These are phyloP conservation scores for Pseudopleuronectes americanus DNA, from an alignment of 2,797 vertebrate species.

Conservation along the genomic window DNA sequence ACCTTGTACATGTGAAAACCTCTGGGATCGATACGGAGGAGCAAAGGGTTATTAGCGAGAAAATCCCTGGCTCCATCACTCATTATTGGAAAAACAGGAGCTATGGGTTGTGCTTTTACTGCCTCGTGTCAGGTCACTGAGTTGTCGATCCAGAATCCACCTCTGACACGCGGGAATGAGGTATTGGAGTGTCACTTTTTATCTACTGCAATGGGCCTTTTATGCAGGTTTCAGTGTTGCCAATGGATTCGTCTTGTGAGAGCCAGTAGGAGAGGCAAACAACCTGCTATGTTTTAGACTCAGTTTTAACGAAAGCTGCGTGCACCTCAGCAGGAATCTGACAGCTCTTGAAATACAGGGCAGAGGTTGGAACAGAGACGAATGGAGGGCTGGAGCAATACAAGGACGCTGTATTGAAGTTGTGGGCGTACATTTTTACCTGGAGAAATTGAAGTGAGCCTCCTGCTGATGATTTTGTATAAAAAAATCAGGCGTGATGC, in stretches of 20 bases:
- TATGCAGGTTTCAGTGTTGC: constrained; percentile 31
- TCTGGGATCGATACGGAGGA: constrained; percentile 59
- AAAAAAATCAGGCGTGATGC: constrained; percentile 24
- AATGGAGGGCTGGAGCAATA: constrained; percentile 35
- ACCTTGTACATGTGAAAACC: constrained; percentile 62
- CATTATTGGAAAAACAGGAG: constrained; percentile 59
- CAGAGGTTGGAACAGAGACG: constrained; percentile 45
- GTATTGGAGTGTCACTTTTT: constrained; percentile 49
- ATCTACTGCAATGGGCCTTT: constrained; percentile 46
- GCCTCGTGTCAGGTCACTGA: constrained; percentile 37
- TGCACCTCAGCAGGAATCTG: constrained; percentile 55
- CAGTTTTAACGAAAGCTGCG: constrained; percentile 54
- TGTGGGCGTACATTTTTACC: constrained; percentile 9
- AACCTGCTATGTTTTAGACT: constrained; percentile 47
- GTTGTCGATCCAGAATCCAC: constrained; percentile 22
- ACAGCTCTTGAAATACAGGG: constrained; percentile 60
- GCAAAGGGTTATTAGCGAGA: constrained; percentile 22
- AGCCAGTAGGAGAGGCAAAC: constrained; percentile 59
- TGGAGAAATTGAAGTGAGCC: constrained; percentile 36
- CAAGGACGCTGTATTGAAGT: constrained; percentile 38
- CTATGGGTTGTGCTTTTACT: constrained; percentile 39
- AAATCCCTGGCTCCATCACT: constrained; percentile 72
- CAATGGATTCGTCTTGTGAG: constrained; percentile 48
- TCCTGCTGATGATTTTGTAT: constrained; percentile 31
- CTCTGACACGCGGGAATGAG: constrained; percentile 18